Base-by-base conservation (phyloP, 2,113 vertebrate species). In the Dromaius novaehollandiae region DNA sequence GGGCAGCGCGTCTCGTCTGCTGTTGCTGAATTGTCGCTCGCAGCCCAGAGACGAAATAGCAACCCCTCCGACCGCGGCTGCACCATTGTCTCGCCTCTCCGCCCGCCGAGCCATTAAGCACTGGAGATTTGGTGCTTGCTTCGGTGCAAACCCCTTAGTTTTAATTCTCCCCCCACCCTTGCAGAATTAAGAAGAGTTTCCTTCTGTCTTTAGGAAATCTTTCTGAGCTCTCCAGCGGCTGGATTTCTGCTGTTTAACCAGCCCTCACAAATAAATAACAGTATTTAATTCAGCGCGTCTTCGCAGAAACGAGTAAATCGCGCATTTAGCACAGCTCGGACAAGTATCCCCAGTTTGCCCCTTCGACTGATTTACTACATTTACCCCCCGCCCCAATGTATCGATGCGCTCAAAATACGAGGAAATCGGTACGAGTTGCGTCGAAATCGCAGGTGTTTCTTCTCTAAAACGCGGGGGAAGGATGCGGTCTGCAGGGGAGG, bases 21-120 rank as follows among this genome's bases (percentile, higher is more conserved):
- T 48, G 8, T 60, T 74, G 58, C 65, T 42, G n/a, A 91, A 65
- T 55, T 85, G 84, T 56, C 60, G 8, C 64, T 91, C 11, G 53
- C 56, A 91, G 81, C 69, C 61, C 60, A 25, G 69, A 46, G 77
- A 58, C 85, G 6, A 51, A 46, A 82, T 51, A 65, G 71, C 87
- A 73, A 7, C 61, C 86, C 56, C 70, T 90, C 32, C 44, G 71
- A 17, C 44, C 7, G 69, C 86, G 46, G 2, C 85, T 44, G 61
- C 89, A 84, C 86, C 81, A 65, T 89, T 91, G 91, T 93, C 78
- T 92, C 91, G 3, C 30, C 48, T 42, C 84, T 40, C 93, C 44
- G 50, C 68, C 68, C 24, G 4, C 87, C 3, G 66, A 53, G 63
- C 56, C 68, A 61, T 36, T 56, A 78, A 86, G 12, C 18, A 48